A percentile compares a stretch with the other conserved stretches of the same genome.
phyloP scores from a whole-genome alignment of 2,113 vertebrate genomes.

The Stegastes partitus region DNA sequence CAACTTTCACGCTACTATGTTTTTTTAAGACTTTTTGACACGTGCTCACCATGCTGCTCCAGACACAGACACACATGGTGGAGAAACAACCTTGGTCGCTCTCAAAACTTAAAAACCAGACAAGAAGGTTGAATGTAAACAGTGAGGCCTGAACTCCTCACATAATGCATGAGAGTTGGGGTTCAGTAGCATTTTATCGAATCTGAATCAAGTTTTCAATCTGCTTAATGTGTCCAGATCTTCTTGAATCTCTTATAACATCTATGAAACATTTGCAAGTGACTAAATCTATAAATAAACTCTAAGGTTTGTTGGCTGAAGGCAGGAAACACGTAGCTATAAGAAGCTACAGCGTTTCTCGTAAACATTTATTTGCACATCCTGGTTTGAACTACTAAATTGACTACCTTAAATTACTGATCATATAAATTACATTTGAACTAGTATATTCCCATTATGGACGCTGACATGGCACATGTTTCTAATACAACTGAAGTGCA shows the following conservation, averaged over 20 bases:
- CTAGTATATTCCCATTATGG: too few species aligned
- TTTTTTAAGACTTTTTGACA: conserved; percentile 41
- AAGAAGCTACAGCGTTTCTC: background rate
- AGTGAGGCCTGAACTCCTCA: background rate
- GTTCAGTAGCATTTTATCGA: background rate
- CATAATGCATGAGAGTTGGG: background rate
- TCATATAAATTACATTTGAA: too few species aligned
- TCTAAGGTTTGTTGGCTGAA: too few species aligned
- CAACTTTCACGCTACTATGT: background rate
- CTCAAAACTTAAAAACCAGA: too few species aligned
- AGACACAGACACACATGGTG: background rate
- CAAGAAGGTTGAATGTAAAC: background rate
- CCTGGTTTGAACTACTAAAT: background rate
- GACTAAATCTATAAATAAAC: too few species aligned
- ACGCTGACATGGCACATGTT: too few species aligned
- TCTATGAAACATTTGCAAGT: background rate
- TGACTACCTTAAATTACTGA: too few species aligned
- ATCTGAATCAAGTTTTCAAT: background rate
- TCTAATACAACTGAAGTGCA: too few species aligned
- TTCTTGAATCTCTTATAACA: background rate
- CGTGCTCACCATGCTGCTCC: too few species aligned
- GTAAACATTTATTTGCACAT: background rate
- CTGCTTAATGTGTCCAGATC: background rate
- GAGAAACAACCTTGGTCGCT: too few species aligned
- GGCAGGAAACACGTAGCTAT: background rate